Evolutionary conservation across 2,797 vertebrate genomes (phyloP), one percentile per base, ranked within the genome.

Genomic region (Bucorvus abyssinicus): DNA sequence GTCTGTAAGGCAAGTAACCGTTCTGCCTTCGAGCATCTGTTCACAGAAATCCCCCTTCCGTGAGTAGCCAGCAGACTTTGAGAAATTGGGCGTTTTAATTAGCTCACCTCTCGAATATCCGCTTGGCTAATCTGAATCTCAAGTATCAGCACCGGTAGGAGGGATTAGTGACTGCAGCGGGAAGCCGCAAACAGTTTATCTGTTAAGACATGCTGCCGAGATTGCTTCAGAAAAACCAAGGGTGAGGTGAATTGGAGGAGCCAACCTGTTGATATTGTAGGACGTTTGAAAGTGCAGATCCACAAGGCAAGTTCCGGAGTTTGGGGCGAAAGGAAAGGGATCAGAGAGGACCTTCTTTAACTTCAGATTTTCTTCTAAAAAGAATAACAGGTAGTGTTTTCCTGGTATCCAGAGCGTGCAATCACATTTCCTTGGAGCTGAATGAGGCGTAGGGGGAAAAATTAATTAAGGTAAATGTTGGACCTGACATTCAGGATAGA

Each of bases 31-130:
- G 17, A 60, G 49, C 36, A 78, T 38, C 42, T 69, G 47, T 81
- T 86, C 65, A 71, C 57, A 87, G 80, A 81, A 88, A 75, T 70
- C 70, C 9, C 0, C 0, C 74, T 47, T 69, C 26, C 55, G 29
- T 47, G 38, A 49, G 79, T 61, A 90, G 70, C n/a, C 67, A 71
- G 38, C 34, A 87, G 50, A 75, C 23, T 78, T 69, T 27, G 71
- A 74, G 75, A 87, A 84, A n/a, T n/a, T n/a, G n/a, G n/a, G n/a
- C n/a, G n/a, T 55, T 88, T 78, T 81, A 84, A 78, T 88, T 47
- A 93, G 70, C 45, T 68, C 60, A 36, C 29, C 65, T 86, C 67
- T 78, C 59, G 40, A 91, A 82, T 57, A 93, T 65, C 38, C n/a
- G 32, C 40, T 86, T 17, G 2, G n/a, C 11, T 75, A 81, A 81